phyloP scores from a whole-genome alignment of 1,140 invertebrate species.

The Mizuhopecten yessoensis region DNA sequence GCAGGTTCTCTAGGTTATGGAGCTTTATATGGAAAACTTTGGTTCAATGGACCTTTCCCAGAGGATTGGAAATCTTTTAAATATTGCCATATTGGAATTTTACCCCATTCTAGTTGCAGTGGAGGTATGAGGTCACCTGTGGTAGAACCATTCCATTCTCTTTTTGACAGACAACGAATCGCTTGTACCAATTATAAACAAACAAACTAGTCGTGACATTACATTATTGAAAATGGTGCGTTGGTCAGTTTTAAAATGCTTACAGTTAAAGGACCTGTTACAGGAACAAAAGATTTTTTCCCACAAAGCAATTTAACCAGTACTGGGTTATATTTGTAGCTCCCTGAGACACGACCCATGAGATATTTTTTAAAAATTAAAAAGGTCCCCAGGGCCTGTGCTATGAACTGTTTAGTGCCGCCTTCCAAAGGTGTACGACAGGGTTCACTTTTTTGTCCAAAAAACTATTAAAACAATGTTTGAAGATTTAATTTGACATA shows the following conservation, averaged over 20 bases:
- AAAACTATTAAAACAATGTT: too few relatives aligned
- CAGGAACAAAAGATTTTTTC: too few relatives aligned
- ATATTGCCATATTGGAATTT: slow-evolving; percentile 52
- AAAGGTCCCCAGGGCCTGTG: too few relatives aligned
- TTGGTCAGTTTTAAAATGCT: background rate
- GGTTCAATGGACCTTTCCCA: slow-evolving; percentile 15
- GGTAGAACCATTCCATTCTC: slow-evolving; percentile 8
- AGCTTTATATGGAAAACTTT: background rate
- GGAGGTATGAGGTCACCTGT: background rate
- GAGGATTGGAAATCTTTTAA: background rate
- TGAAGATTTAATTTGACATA: too few relatives aligned
- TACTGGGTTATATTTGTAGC: slow-evolving; percentile 55
- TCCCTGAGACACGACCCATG: slow-evolving; percentile 41
- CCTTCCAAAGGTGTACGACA: too few relatives aligned
- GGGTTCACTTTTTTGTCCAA: too few relatives aligned
- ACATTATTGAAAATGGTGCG: slow-evolving; percentile 49
- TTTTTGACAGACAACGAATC: slow-evolving; percentile 52
- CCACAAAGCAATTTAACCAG: too few relatives aligned
- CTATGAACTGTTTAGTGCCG: too few relatives aligned
- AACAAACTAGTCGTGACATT: slow-evolving; percentile 36
- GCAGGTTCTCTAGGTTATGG: slow-evolving; percentile 30
- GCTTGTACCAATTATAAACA: slow-evolving; percentile 55
- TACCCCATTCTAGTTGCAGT: slow-evolving; percentile 54
- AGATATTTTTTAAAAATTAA: too few relatives aligned
- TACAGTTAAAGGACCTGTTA: slow-evolving; percentile 56